Evolutionary conservation across 1,140 invertebrate species (phyloP).

Genomic region (Bicyclus anynana): DNA sequence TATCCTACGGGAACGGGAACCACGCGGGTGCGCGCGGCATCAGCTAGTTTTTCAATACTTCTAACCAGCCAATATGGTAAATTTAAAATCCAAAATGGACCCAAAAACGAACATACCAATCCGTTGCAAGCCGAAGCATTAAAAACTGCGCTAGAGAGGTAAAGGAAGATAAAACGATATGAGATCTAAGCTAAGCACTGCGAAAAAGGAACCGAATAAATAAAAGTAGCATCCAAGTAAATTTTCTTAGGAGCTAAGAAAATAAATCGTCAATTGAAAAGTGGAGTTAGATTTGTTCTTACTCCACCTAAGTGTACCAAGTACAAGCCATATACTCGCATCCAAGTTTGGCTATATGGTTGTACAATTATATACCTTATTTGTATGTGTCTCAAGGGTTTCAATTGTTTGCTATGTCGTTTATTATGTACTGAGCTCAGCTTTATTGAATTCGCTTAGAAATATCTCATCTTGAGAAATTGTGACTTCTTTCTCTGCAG

Average conservation of each 20-base stretch:
- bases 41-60: too few relatives aligned
- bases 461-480: slow-evolving; percentile 1
- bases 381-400: background rate
- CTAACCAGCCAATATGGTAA: too few relatives aligned
- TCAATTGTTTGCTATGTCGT: background rate
- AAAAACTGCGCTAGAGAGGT: too few relatives aligned
- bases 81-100: too few relatives aligned
- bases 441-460: slow-evolving; percentile 10
- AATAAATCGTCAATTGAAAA: background rate
- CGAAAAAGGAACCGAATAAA: background rate
- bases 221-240: background rate
- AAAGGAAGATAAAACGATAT: too few relatives aligned
- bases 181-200: too few relatives aligned
- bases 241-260: background rate
- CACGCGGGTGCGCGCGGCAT: too few relatives aligned
- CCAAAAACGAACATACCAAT: too few relatives aligned
- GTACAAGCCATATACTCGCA: background rate
- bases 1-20: too few relatives aligned
- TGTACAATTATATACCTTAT: background rate
- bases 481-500: background rate
- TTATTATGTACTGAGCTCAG: background rate
- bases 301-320: background rate
- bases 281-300: background rate
- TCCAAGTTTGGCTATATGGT: background rate
- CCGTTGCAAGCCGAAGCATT: too few relatives aligned